A percentile compares a stretch with the other conserved stretches of the same genome.
Evolutionary conservation across 1,140 invertebrate genomes (phyloP).

Genomic region (Ptiloglossa arizonensis): DNA sequence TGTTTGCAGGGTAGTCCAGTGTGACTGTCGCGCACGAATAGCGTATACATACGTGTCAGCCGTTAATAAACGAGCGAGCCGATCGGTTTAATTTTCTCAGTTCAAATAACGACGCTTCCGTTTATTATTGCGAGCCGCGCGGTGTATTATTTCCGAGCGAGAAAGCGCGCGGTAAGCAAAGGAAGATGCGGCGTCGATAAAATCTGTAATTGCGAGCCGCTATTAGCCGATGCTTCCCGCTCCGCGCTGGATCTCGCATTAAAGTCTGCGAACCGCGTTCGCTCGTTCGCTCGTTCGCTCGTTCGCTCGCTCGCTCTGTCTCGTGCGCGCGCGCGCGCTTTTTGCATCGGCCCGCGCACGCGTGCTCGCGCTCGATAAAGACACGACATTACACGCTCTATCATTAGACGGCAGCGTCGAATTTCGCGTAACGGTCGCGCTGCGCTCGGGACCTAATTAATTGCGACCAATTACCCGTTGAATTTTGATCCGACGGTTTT

Average conservation of each 20-base stretch:
- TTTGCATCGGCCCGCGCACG: background rate
- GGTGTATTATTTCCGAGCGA: conserved; percentile 39
- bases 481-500: background rate
- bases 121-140: conserved; percentile 36
- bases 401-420: conserved; percentile 20
- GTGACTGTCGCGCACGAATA: background rate
- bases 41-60: conserved; percentile 2
- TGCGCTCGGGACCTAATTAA: conserved; percentile 4
- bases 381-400: conserved; percentile 3
- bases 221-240: conserved; percentile 25
- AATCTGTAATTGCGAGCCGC: conserved; percentile 40
- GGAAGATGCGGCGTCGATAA: conserved; percentile 39
- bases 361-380: conserved; percentile 6
- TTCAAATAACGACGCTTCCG: conserved; percentile 37
- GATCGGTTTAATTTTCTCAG: conserved; percentile 40
- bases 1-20: no score
- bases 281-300: no score
- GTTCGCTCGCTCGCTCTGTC: no score
- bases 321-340: background rate
- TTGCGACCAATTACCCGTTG: background rate
- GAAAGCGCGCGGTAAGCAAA: conserved; percentile 25
- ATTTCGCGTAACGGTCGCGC: background rate
- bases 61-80: conserved; percentile 24
- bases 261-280: background rate
- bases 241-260: conserved; percentile 14